Evolutionary conservation across 2,797 vertebrate species (phyloP).

Genomic region (Oreonectes daqikongensis): DNA sequence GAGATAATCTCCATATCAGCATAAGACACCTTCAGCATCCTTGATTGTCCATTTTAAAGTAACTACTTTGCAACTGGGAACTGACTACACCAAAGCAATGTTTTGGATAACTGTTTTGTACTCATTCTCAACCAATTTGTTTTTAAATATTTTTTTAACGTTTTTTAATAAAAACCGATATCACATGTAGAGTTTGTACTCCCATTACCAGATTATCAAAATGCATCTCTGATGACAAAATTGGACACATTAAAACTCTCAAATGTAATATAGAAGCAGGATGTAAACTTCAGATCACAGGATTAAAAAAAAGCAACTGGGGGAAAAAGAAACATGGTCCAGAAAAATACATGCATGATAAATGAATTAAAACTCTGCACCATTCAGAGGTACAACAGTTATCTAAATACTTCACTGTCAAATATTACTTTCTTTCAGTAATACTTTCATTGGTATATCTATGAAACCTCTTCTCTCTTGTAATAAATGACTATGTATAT

Average conservation of each 20-base stretch:
- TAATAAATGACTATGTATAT: not conserved
- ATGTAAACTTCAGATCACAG: slow-evolving; percentile 42
- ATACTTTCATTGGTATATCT: not conserved
- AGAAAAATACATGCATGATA: slow-evolving; percentile 43
- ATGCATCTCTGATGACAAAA: slow-evolving; percentile 53
- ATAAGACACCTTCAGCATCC: slow-evolving; percentile 50
- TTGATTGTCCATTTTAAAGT: slow-evolving; percentile 49
- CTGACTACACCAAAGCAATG: slow-evolving; percentile 66
- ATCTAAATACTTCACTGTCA: slow-evolving; percentile 4
- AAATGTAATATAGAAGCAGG: slow-evolving; percentile 49
- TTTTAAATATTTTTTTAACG: slow-evolving; percentile 58
- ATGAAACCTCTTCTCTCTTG: slow-evolving; percentile 6
- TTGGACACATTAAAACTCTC: slow-evolving; percentile 54
- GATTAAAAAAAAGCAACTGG: slow-evolving; percentile 7
- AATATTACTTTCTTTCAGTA: slow-evolving; percentile 14
- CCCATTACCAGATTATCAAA: slow-evolving; percentile 45
- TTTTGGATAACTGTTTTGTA: slow-evolving; percentile 44
- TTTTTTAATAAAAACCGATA: slow-evolving; percentile 68
- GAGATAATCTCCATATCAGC: slow-evolving; percentile 51
- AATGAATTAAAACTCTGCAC: slow-evolving; percentile 38
- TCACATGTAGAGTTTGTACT: slow-evolving; percentile 62
- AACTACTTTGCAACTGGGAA: slow-evolving; percentile 66
- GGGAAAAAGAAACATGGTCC: slow-evolving; percentile 31
- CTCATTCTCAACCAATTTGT: slow-evolving; percentile 57
- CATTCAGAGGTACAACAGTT: slow-evolving; percentile 46